Conservation (phyloP, 2,113 vertebrate species). For the Perca flavescens region DNA sequence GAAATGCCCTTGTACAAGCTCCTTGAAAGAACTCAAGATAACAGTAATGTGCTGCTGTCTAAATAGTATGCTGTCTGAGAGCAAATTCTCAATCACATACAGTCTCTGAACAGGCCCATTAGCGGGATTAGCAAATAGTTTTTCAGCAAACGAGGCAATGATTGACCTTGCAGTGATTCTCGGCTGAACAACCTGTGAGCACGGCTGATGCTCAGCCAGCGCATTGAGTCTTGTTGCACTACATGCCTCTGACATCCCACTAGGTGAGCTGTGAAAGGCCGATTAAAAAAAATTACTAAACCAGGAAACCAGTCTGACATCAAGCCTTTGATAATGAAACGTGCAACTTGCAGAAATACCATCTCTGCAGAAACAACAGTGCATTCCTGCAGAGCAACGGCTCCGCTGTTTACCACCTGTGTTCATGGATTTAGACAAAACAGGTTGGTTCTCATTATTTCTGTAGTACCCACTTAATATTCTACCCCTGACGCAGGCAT, state of each 20-base stretch:
- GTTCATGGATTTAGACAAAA: background rate
- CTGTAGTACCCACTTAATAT: too few relatives aligned
- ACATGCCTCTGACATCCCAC: background rate
- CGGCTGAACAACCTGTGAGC: slow-evolving; percentile 23
- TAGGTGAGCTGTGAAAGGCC: background rate
- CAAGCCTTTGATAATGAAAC: slow-evolving; percentile 12
- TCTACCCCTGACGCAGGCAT: too few relatives aligned
- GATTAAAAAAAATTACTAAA: slow-evolving; percentile 12
- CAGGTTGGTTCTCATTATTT: background rate
- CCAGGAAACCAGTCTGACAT: background rate
- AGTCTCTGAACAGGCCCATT: slow-evolving; percentile 46
- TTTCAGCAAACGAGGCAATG: slow-evolving; percentile 48
- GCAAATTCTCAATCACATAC: slow-evolving; percentile 45
- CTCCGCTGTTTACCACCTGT: slow-evolving; percentile 4
- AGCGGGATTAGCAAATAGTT: slow-evolving; percentile 63
- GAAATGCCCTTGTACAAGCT: slow-evolving; percentile 10
- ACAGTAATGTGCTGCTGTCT: slow-evolving; percentile 34
- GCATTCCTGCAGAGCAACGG: background rate
- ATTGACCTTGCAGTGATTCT: slow-evolving; percentile 58
- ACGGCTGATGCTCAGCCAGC: background rate
- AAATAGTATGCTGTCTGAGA: slow-evolving; percentile 24
- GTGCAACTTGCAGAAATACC: slow-evolving; percentile 22
- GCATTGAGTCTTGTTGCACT: background rate
- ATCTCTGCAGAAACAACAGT: background rate
- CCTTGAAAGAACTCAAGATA: slow-evolving; percentile 57